Conservation (phyloP, 2,113 vertebrate species). For the Leucopsar rothschildi region DNA sequence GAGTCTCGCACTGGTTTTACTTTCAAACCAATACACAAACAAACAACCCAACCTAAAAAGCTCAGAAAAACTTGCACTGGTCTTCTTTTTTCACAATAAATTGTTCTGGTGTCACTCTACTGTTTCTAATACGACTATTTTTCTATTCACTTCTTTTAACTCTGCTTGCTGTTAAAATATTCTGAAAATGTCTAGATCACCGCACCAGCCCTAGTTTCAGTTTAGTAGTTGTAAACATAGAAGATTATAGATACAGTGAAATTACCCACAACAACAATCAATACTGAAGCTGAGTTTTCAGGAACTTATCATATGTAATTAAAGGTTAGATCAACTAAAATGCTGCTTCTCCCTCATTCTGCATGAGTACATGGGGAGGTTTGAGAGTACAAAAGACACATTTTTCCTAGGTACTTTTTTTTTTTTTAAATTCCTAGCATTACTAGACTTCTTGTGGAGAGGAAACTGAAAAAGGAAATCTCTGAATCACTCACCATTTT, state of each 20-base stretch:
- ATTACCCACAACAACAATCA: neutral
- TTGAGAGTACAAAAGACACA: neutral
- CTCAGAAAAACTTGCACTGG: neutral
- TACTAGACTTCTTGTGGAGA: neutral
- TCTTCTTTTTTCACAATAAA: neutral
- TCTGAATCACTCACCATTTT: neutral
- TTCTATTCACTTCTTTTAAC: neutral
- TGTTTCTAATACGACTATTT: neutral
- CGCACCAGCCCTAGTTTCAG: neutral
- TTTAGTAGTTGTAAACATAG: neutral
- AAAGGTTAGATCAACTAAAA: neutral
- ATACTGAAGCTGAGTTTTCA: neutral
- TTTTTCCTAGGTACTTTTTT: neutral
- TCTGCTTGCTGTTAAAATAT: neutral
- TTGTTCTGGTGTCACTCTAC: neutral
- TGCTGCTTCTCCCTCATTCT: neutral
- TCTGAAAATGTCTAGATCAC: neutral
- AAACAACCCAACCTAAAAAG: neutral
- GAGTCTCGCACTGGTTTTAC: no score
- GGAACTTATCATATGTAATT: neutral
- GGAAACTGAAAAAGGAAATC: neutral
- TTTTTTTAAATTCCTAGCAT: neutral
- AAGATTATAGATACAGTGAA: neutral
- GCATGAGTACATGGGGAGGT: accelerated
- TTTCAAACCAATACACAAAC: no score